phyloP scores from a whole-genome alignment of 2,888 invertebrate genomes.

The Alentia gelatinosa region DNA sequence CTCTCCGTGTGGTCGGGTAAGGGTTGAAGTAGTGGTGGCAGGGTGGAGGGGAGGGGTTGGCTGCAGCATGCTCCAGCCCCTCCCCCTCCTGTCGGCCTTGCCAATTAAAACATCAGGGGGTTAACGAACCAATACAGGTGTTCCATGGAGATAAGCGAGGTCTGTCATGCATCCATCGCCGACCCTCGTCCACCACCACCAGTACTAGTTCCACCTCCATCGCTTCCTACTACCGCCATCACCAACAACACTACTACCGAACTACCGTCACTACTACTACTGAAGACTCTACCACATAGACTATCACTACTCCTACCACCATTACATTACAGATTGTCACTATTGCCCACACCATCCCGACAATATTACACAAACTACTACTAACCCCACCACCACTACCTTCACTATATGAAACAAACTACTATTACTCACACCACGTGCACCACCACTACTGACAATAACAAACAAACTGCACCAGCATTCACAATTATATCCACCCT shows the following conservation, averaged over 20 bases:
- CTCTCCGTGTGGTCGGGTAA: not conserved
- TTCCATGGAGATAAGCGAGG: constrained; percentile 33
- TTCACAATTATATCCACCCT: too few species aligned
- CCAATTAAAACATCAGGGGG: constrained; percentile 53
- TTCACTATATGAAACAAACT: too few species aligned
- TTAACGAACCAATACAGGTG: constrained; percentile 51
- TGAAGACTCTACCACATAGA: too few species aligned
- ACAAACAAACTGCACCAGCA: not conserved
- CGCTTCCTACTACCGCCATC: not conserved
- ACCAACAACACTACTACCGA: not conserved
- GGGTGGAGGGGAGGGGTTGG: not conserved
- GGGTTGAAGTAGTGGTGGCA: not conserved
- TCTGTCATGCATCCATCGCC: constrained; percentile 20
- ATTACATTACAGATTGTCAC: too few species aligned
- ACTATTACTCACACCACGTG: too few species aligned
- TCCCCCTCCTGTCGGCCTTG: constrained; percentile 5
- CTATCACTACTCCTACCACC: too few species aligned
- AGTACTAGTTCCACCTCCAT: not conserved
- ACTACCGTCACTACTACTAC: too few species aligned
- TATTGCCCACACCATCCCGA: too few species aligned
- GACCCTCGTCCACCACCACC: not conserved
- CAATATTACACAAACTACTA: too few species aligned
- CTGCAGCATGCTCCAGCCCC: not conserved
- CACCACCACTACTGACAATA: not conserved
- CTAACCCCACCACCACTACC: too few species aligned